A percentile compares a stretch with the other conserved stretches of the same genome.
phyloP scores from a whole-genome alignment of 2,797 vertebrate genomes.

The Sarcophilus harrisii region DNA sequence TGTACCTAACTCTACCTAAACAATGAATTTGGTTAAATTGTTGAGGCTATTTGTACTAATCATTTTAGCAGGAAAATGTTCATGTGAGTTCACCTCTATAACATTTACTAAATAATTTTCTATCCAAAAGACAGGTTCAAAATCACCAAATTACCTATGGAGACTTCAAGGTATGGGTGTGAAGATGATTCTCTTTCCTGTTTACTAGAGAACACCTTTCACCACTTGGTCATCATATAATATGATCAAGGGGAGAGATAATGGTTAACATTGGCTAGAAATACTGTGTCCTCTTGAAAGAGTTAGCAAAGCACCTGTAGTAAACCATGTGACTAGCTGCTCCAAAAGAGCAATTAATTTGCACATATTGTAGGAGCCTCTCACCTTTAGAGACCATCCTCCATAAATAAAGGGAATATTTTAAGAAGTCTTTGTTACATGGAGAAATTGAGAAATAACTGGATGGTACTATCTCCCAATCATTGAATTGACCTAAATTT shows the following conservation, averaged over 20 bases:
- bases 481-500: not conserved
- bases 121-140: slow-evolving; percentile 11
- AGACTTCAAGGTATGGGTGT: not conserved
- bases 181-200: not conserved
- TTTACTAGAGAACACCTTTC: slow-evolving; percentile 39
- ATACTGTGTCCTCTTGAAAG: not conserved
- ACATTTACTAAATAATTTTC: slow-evolving; percentile 46
- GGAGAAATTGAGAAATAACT: too few species aligned
- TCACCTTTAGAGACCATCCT: slow-evolving; percentile 31
- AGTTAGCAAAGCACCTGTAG: not conserved
- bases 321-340: not conserved
- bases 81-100: slow-evolving; percentile 18
- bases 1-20: slow-evolving; percentile 1
- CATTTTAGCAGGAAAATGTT: not conserved
- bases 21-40: slow-evolving; percentile 21
- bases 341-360: not conserved
- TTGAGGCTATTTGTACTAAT: slow-evolving; percentile 30
- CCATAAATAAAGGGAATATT: not conserved
- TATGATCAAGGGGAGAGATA: slow-evolving; percentile 24
- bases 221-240: not conserved
- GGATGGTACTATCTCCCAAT: not conserved
- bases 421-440: not conserved
- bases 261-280: slow-evolving; percentile 19
- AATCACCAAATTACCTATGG: slow-evolving; percentile 42
- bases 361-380: slow-evolving; percentile 6